Evolutionary conservation across 2,888 invertebrate genomes (phyloP).

Genomic region (Aquatica leii): DNA sequence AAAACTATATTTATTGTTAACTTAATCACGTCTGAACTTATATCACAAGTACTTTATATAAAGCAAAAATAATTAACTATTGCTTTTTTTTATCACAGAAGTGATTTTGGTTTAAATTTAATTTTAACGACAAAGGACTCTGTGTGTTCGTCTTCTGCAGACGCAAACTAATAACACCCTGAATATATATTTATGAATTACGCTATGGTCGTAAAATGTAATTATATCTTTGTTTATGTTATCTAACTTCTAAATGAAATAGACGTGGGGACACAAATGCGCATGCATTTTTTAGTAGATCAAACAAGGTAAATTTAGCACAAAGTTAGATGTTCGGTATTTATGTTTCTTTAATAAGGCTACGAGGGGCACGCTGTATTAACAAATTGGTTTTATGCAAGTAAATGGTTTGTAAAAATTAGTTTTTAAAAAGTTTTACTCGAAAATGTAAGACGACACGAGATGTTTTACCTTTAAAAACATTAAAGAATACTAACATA

Average conservation of each 20-base stretch:
- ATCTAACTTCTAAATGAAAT: slow-evolving; percentile 8
- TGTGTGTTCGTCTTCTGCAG: too few relatives aligned
- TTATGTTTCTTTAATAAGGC: too few relatives aligned
- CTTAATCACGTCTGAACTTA: not conserved
- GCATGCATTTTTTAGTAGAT: not conserved
- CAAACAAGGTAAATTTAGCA: not conserved
- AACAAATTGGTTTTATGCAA: too few relatives aligned
- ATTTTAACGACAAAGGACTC: too few relatives aligned
- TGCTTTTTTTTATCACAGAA: not conserved
- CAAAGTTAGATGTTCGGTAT: too few relatives aligned
- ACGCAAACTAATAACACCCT: not conserved
- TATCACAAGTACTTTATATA: not conserved
- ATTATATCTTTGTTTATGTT: slow-evolving; percentile 1
- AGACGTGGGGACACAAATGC: not conserved
- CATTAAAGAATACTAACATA: too few relatives aligned
- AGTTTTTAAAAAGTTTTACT: too few relatives aligned
- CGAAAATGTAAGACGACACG: too few relatives aligned
- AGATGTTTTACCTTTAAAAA: too few relatives aligned
- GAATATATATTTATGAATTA: slow-evolving; percentile 8
- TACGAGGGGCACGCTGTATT: too few relatives aligned
- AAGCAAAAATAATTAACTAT: slow-evolving; percentile 2
- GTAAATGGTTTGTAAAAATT: too few relatives aligned
- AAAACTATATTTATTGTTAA: not conserved
- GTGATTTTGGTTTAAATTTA: not conserved
- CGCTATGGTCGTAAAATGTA: not conserved